phyloP scores from a whole-genome alignment of 23 tunicate species.

The Corella eumyota region DNA sequence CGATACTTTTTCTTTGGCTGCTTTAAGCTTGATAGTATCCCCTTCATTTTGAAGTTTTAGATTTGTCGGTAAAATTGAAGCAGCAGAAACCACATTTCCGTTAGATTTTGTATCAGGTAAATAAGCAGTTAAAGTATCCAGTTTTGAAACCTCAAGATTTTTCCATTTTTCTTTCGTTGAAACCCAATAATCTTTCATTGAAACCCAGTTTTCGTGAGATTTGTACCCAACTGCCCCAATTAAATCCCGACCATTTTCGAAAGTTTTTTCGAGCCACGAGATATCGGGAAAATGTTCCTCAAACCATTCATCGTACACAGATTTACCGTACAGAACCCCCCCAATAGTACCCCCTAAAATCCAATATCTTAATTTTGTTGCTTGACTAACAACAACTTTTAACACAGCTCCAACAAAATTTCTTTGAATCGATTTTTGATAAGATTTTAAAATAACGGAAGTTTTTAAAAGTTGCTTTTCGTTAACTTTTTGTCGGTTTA shows the following conservation, averaged over 20 bases:
- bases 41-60: not conserved
- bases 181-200: not conserved
- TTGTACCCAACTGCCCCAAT: not conserved
- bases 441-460: too few species aligned
- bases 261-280: slow-evolving; percentile 20
- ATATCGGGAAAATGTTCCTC: slow-evolving; percentile 48
- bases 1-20: not conserved
- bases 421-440: too few species aligned
- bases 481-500: too few species aligned
- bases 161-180: slow-evolving; percentile 4
- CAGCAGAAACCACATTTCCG: not conserved
- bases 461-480: too few species aligned
- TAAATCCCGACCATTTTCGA: not conserved
- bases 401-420: slow-evolving; percentile 13
- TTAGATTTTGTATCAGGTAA: slow-evolving; percentile 34
- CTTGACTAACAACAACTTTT: slow-evolving; percentile 21
- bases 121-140: slow-evolving; percentile 3
- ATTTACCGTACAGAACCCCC: slow-evolving; percentile 36
- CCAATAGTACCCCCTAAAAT: slow-evolving; percentile 53
- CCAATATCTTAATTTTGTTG: slow-evolving; percentile 67
- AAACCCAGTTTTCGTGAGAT: not conserved
- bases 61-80: not conserved
- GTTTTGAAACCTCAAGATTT: slow-evolving; percentile 42
- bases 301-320: slow-evolving; percentile 37
- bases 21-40: not conserved